phyloP scores from a whole-genome alignment of 2,888 invertebrate species.

The Barypeithes pellucidus region DNA sequence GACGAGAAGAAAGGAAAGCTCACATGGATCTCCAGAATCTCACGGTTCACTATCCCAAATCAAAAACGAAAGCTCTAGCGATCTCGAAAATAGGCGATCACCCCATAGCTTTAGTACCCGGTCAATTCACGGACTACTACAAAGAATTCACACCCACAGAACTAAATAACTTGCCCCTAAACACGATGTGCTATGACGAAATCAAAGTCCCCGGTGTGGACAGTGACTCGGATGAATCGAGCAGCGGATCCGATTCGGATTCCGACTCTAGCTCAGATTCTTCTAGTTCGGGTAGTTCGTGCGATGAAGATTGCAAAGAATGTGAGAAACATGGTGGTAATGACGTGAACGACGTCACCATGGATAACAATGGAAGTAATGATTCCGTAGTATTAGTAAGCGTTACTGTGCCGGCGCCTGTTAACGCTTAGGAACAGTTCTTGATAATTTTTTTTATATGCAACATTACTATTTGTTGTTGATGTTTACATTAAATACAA shows the following conservation, averaged over 20 bases:
- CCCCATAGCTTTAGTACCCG: constrained; percentile 94
- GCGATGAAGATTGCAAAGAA: constrained; percentile 58
- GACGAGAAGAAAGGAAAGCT: constrained; percentile 84
- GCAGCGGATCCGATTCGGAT: constrained; percentile 48
- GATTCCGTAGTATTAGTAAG: constrained; percentile 46
- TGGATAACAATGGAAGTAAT: constrained; percentile 49
- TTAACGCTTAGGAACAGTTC: constrained; percentile 21
- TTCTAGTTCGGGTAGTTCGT: constrained; percentile 45
- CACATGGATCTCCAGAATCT: constrained; percentile 95
- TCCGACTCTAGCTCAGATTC: constrained; percentile 42
- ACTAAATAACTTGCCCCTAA: constrained; percentile 93
- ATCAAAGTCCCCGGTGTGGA: constrained; percentile 40
- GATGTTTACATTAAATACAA: neutral
- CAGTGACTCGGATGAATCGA: constrained; percentile 40
- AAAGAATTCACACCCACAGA: constrained; percentile 86
- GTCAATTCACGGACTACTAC: constrained; percentile 95
- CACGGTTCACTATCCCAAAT: constrained; percentile 85
- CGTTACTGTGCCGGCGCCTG: constrained; percentile 28
- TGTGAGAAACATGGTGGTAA: constrained; percentile 47
- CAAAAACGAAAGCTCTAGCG: constrained; percentile 68
- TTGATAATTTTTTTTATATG: constrained; percentile 5
- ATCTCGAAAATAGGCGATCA: constrained; percentile 80
- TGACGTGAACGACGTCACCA: constrained; percentile 32
- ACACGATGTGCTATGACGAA: constrained; percentile 77
- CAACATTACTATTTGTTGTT: too few species aligned